Conservation (phyloP, 2,888 invertebrate species). For the Mythimna impura region DNA sequence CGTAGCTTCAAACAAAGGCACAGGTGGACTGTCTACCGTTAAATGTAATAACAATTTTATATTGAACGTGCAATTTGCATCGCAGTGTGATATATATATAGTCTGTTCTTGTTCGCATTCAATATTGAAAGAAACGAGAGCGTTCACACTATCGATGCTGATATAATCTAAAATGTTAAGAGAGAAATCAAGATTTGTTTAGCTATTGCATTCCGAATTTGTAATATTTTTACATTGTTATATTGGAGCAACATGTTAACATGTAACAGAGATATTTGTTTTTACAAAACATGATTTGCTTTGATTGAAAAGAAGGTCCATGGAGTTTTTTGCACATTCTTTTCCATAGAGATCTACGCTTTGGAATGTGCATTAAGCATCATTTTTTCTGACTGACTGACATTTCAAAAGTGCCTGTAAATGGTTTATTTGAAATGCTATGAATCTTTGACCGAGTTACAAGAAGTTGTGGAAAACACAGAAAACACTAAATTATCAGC, state of each 20-base stretch:
- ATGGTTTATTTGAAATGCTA: no score
- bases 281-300: no score
- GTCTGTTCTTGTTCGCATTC: slow-evolving; percentile 13
- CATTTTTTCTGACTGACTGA: no score
- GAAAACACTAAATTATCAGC: not conserved
- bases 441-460: slow-evolving; percentile 29
- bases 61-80: slow-evolving; percentile 17
- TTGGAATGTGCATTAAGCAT: no score
- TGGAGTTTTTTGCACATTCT: no score
- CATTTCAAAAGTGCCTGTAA: no score
- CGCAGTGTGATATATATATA: slow-evolving; percentile 4
- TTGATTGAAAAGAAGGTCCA: no score
- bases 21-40: slow-evolving; percentile 50
- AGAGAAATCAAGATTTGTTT: slow-evolving; percentile 7
- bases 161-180: slow-evolving; percentile 29
- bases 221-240: slow-evolving; percentile 6
- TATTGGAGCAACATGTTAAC: no score
- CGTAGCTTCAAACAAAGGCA: slow-evolving; percentile 48
- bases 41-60: slow-evolving; percentile 45
- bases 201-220: slow-evolving; percentile 2
- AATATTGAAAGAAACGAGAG: slow-evolving; percentile 17
- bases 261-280: no score
- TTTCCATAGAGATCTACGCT: no score
- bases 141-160: slow-evolving; percentile 19
- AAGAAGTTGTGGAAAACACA: slow-evolving; percentile 8